phyloP scores from a whole-genome alignment of 2,113 vertebrate species.

The Oriolus oriolus region DNA sequence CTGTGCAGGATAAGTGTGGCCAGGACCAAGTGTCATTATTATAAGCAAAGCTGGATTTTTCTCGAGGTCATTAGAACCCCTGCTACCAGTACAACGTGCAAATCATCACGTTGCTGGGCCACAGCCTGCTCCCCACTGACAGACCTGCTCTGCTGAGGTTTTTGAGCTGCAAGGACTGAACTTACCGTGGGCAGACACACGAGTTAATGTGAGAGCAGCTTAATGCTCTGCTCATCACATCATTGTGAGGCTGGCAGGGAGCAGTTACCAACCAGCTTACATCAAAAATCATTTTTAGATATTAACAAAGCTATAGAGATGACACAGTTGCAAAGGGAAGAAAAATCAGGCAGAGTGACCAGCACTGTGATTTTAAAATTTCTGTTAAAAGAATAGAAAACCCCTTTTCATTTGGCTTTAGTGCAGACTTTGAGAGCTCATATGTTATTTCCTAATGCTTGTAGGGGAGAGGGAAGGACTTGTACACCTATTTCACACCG shows the following conservation, averaged over 20 bases:
- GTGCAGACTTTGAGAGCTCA: background rate
- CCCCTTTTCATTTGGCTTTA: background rate
- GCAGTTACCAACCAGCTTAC: background rate
- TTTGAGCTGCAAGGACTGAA: background rate
- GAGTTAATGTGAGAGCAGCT: background rate
- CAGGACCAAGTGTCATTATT: background rate
- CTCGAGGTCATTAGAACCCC: background rate
- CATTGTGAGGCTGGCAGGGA: background rate
- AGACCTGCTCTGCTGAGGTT: background rate
- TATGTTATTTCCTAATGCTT: background rate
- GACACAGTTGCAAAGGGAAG: background rate
- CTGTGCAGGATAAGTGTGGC: background rate
- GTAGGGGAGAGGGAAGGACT: background rate
- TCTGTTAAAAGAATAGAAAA: background rate
- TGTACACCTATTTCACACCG: fast-evolving
- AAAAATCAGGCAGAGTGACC: background rate
- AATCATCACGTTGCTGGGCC: background rate
- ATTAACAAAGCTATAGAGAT: background rate
- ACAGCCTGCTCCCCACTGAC: background rate
- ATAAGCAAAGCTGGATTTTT: background rate
- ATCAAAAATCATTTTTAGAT: background rate
- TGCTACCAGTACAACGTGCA: background rate
- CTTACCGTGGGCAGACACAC: background rate
- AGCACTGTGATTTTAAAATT: background rate
- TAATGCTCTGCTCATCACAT: background rate